A percentile compares a stretch with the other conserved stretches of the same genome.
Conservation (phyloP, 2,888 invertebrate genomes). For the Eudasyphora cyanicolor region DNA sequence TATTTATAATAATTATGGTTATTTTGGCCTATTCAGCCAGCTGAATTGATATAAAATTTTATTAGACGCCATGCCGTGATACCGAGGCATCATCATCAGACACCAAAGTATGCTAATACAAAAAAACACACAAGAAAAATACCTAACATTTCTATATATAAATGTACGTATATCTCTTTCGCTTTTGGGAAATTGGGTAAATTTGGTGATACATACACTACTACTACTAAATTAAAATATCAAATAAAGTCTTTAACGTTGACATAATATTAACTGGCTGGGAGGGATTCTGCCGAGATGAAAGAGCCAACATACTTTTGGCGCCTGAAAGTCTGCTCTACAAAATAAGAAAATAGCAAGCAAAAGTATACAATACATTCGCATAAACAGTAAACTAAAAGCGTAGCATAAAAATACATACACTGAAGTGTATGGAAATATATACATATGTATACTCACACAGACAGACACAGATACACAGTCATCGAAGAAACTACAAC, state of each 20-base stretch:
- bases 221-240: constrained; percentile 33
- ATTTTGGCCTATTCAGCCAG: not conserved
- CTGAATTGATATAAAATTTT: constrained; percentile 16
- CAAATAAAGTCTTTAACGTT: constrained; percentile 42
- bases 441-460: constrained; percentile 1
- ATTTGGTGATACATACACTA: constrained; percentile 27
- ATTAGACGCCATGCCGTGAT: not conserved
- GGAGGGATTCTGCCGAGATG: not conserved
- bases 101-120: not conserved
- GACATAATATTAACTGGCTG: constrained; percentile 38
- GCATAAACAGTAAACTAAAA: constrained; percentile 35
- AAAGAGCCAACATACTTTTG: constrained; percentile 10
- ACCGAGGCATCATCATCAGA: not conserved
- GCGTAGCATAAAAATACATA: not conserved
- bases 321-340: constrained; percentile 54
- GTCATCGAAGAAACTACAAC: constrained; percentile 18
- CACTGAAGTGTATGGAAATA: no score
- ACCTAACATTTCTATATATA: no score
- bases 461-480: constrained; percentile 1
- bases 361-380: constrained; percentile 46
- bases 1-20: constrained; percentile 4
- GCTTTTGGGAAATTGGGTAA: constrained; percentile 4
- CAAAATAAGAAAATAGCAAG: constrained; percentile 58
- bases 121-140: not conserved
- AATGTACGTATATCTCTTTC: no score